These are phyloP conservation scores for Scophthalmus maximus DNA, from an alignment of 2,113 vertebrate genomes.

Conservation along the genomic window DNA sequence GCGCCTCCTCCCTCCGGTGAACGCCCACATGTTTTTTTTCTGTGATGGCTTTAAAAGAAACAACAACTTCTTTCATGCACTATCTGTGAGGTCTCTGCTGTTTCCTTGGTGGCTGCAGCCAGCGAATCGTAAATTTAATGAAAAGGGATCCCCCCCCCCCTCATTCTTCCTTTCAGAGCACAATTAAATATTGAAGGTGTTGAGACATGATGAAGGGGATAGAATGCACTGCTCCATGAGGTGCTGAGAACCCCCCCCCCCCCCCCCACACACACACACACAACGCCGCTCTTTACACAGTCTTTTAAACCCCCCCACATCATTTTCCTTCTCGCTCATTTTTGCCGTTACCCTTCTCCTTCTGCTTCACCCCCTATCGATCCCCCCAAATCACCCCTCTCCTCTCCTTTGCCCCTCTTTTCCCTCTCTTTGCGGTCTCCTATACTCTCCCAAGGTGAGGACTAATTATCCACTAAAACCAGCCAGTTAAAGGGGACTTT, in stretches of 20 bases:
- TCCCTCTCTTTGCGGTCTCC: constrained; percentile 32
- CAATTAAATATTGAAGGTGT: constrained; percentile 43
- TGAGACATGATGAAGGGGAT: constrained; percentile 20
- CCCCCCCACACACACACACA: no score
- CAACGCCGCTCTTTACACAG: constrained; percentile 2
- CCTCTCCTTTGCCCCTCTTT: not conserved
- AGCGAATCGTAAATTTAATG: constrained; percentile 35
- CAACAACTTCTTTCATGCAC: constrained; percentile 28
- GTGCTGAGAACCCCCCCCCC: no score
- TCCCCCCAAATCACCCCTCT: constrained; percentile 40
- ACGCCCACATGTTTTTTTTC: constrained; percentile 21
- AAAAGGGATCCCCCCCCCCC: not conserved
- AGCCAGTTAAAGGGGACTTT: constrained; percentile 66
- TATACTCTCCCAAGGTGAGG: constrained; percentile 64
- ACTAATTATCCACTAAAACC: constrained; percentile 74
- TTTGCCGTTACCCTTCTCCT: not conserved
- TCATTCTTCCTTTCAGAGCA: constrained; percentile 16
- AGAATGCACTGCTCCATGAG: not conserved
- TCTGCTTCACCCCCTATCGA: constrained; percentile 17
- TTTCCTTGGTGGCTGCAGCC: constrained; percentile 38
- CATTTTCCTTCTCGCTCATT: constrained; percentile 1
- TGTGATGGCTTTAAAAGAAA: constrained; percentile 41
- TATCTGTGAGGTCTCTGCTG: constrained; percentile 20
- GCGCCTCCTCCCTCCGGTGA: not conserved
- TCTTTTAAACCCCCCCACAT: constrained; percentile 1